A percentile compares a stretch with the other conserved stretches of the same genome.
phyloP scores from a whole-genome alignment of 92 coral and sea anemone genomes.

The Porites cylindrica region DNA sequence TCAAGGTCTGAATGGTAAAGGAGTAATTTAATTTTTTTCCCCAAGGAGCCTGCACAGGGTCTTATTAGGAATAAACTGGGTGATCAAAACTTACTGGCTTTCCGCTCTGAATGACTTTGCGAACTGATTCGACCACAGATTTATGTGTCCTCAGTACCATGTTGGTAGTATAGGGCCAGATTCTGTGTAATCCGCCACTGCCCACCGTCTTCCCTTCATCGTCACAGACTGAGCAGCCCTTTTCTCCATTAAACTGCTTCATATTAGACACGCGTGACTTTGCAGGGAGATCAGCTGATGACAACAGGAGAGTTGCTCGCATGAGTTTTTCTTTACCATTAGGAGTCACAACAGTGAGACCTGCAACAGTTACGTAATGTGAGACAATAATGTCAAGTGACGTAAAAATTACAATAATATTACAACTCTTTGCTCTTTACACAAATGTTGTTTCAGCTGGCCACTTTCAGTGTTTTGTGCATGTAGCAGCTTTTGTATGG shows the following conservation, averaged over 20 bases:
- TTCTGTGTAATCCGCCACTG: constrained; percentile 44
- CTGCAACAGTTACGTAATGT: no score
- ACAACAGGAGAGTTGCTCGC: constrained; percentile 57
- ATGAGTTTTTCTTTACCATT: constrained; percentile 10
- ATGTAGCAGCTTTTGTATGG: no score
- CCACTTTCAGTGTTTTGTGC: no score
- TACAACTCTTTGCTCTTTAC: neutral
- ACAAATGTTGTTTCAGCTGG: no score
- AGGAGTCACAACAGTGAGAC: neutral
- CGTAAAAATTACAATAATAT: neutral
- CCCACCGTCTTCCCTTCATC: constrained; percentile 55
- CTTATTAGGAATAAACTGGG: no score
- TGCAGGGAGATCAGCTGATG: constrained; percentile 69
- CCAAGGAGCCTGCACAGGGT: no score
- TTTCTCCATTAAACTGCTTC: constrained; percentile 66
- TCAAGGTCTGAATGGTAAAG: neutral
- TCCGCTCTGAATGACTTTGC: constrained; percentile 26
- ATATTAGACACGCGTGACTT: constrained; percentile 65
- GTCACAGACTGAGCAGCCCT: constrained; percentile 66
- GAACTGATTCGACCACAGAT: constrained; percentile 48
- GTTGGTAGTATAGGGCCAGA: constrained; percentile 62
- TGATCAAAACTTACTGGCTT: no score
- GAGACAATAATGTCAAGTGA: constrained; percentile 4
- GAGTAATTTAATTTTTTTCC: no score
- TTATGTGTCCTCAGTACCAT: constrained; percentile 60